phyloP scores from a whole-genome alignment of 2,113 vertebrate genomes.

The Nothocercus nigrocapillus region DNA sequence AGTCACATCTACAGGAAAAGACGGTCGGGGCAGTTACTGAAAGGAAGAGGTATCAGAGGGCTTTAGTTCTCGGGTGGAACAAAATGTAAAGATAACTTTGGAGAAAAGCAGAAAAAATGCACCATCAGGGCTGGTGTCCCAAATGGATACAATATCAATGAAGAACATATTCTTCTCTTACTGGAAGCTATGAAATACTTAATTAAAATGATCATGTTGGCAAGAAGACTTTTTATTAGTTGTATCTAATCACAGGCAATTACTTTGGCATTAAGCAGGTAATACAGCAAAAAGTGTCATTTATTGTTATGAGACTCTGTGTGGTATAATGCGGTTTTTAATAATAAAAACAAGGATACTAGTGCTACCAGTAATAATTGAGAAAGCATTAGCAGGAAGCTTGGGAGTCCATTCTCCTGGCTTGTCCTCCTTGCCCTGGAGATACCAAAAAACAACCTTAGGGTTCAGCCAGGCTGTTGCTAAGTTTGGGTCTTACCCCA shows the following conservation, averaged over 20 bases:
- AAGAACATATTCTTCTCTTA: conserved; percentile 14
- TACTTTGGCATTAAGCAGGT: conserved; percentile 31
- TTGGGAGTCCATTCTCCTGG: background rate
- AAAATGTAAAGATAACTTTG: background rate
- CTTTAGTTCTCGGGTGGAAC: background rate
- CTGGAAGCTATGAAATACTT: conserved; percentile 22
- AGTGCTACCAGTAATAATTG: background rate
- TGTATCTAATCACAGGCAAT: conserved; percentile 47
- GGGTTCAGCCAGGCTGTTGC: background rate
- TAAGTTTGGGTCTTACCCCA: background rate
- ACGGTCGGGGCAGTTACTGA: rapidly evolving
- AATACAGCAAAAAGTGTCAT: conserved; percentile 10
- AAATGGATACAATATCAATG: background rate
- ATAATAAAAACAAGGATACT: background rate
- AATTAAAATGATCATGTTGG: conserved; percentile 35
- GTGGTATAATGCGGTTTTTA: conserved; percentile 8
- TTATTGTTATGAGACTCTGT: conserved; percentile 27
- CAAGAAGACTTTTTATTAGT: conserved; percentile 38
- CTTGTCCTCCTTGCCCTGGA: background rate
- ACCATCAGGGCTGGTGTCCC: background rate
- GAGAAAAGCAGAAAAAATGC: background rate
- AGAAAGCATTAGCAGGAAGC: background rate
- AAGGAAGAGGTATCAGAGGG: background rate
- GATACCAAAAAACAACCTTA: background rate
- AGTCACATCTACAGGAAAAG: background rate